Conservation (phyloP, 2,797 vertebrate species). For the Danio kyathit region DNA sequence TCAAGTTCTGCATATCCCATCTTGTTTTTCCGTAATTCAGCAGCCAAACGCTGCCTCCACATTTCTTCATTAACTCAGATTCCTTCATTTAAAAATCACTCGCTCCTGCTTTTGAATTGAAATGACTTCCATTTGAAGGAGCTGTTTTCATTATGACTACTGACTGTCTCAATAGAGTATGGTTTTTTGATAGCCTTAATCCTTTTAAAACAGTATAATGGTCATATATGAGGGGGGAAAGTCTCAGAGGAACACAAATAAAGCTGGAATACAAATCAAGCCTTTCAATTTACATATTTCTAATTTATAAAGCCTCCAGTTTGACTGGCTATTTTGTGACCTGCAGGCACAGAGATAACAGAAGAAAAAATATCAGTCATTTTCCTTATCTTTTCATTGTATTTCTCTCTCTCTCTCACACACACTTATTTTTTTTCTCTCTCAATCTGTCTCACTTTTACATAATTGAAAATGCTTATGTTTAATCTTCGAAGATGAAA, state of each 20-base stretch:
- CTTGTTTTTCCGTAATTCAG: slow-evolving; percentile 60
- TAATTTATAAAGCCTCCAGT: slow-evolving; percentile 59
- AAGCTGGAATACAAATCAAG: slow-evolving; percentile 5
- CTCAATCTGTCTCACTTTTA: neutral
- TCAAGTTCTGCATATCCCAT: slow-evolving; percentile 32
- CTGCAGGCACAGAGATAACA: slow-evolving; percentile 51
- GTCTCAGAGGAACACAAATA: slow-evolving; percentile 42
- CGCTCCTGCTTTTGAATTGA: slow-evolving; percentile 26
- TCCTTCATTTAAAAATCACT: slow-evolving; percentile 67
- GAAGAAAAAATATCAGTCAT: neutral
- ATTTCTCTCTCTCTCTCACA: too few species aligned
- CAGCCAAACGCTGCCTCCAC: neutral
- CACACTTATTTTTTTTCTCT: slow-evolving; percentile 12
- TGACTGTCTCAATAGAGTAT: slow-evolving; percentile 55
- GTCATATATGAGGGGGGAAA: slow-evolving; percentile 51
- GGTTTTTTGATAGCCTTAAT: slow-evolving; percentile 54
- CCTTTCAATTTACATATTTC: slow-evolving; percentile 65
- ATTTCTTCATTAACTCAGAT: slow-evolving; percentile 45
- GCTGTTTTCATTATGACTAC: slow-evolving; percentile 48
- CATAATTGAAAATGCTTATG: neutral
- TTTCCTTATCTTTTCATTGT: slow-evolving; percentile 12
- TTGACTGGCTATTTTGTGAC: slow-evolving; percentile 45
- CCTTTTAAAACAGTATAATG: slow-evolving; percentile 47
- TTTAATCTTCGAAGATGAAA: slow-evolving; percentile 1
- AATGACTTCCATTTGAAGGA: slow-evolving; percentile 43